Base-by-base conservation (phyloP, 2,797 vertebrate genomes). In the Prunella strophiata region DNA sequence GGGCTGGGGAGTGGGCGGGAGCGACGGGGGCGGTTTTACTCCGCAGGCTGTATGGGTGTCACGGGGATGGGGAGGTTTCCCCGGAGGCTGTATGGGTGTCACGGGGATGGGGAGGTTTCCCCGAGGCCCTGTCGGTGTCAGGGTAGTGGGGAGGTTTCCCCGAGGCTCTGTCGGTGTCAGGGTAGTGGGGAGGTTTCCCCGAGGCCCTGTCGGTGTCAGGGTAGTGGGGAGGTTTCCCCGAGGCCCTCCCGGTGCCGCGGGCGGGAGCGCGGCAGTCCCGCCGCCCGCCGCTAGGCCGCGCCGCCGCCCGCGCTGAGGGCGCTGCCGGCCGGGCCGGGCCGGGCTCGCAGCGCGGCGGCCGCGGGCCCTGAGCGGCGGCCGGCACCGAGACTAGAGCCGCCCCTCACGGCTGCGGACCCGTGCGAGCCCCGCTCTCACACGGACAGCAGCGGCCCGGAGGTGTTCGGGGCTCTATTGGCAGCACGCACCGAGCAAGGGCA, bases 321-420 rank as follows among this genome's bases (percentile, higher is more conserved):
- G 18, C 38, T 22, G 10, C 61, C 11, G 51, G 61, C 71, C 43
- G 43, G 14, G 32, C 3, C 38, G 18, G 45, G 52, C 32, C 9
- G 5, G 36, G 34, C 7, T 18, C 71, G 27, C 45, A 0, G 4
- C 22, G 47, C 5, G 23, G 9, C 5, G 20, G 27, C 47, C 2
- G 7, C 51, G 13, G 22, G 23, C 9, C 10, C 45, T 7, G 13
- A 20, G 2, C 38, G 8, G 36, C 36, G 36, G 36, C 36, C 36
- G 36, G 36, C 36, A 36, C 36, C 36, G 36, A 36, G 36, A 36
- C 36, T 36, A 9, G 47, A 34, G 3, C 17, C 54, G 0, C 6
- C 11, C 25, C 23, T 38, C 9, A 7, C 10, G 19, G 38, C 36
- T 32, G 0, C 9, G 57, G 32, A 9, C 1, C 26, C 10, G 2